These are phyloP conservation scores for Tapera naevia DNA, from an alignment of 2,797 vertebrate genomes.

Conservation along the genomic window DNA sequence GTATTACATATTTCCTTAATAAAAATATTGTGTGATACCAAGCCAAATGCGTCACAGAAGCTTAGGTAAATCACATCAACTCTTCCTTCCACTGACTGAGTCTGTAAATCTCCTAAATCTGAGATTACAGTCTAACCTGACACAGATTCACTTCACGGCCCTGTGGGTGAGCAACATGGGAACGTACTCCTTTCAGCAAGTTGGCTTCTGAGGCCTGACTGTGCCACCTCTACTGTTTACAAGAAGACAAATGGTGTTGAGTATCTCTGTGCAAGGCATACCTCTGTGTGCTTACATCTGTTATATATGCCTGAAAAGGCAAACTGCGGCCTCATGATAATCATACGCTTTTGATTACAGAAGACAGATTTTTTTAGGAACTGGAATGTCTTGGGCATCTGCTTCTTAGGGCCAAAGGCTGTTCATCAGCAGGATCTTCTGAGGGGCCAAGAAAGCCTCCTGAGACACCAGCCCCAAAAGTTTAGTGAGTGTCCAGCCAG, in stretches of 20 bases:
- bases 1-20: background rate
- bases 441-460: background rate
- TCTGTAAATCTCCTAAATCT: slow-evolving; percentile 34
- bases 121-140: slow-evolving; percentile 11
- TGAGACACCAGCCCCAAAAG: background rate
- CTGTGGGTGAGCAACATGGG: background rate
- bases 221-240: background rate
- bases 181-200: background rate
- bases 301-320: background rate
- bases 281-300: background rate
- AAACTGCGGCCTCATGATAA: background rate
- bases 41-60: slow-evolving; percentile 26
- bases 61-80: slow-evolving; percentile 40
- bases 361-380: background rate
- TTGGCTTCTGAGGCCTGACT: background rate
- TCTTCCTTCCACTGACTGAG: slow-evolving; percentile 25
- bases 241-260: background rate
- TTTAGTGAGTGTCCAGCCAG: background rate
- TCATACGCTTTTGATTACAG: background rate
- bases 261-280: background rate
- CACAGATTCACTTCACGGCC: background rate
- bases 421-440: background rate
- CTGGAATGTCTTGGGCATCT: background rate
- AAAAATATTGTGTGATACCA: slow-evolving; percentile 15
- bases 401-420: background rate